Base-by-base conservation (phyloP, 2,888 invertebrate species). In the Tetragnatha montana region DNA sequence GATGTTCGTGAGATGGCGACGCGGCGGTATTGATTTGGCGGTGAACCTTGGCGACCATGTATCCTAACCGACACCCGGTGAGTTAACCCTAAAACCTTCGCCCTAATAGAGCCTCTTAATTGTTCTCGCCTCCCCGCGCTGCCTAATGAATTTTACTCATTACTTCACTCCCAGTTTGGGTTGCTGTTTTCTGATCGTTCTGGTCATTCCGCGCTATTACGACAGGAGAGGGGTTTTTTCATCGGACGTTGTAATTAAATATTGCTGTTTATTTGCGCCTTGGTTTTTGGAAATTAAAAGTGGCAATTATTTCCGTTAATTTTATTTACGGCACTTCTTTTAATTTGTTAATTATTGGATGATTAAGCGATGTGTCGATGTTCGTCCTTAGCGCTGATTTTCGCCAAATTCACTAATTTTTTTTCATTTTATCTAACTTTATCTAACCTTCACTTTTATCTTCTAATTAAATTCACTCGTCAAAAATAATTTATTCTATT, bases 21-120 rank as follows among this genome's bases (percentile, higher is more conserved):
- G 87, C 82, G 73, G 90, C 79, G 87, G 82, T 86, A 87, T 89
- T 89, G 89, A 89, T 89, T 87, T 90, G 87, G 90, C 87, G 90
- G 86, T 87, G 90, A 89, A 89, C 81, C 85, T 90, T 90, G 90
- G 90, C 90, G 87, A 87, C 87, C 87, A 90, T 90, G 90, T 90
- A 90, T 90, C 90, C 90, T 60, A 90, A 90, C 87, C 83, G 90
- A 87, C 90, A 90, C 86, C 90, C 90, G 90, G 90, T 90, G 86
- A 90, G 89, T 89, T 89, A 89, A 89, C 89, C 89, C 89, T 89
- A 89, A 89, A 89, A 84, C 84, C 85, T 80, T 85, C 79, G 69
- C 81, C 73, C 84, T 88, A 85, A 85, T 89, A 85, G 85, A 85
- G 85, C 80, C 79, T 81, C 89, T 89, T 87, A 90, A 90, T 87